Evolutionary conservation across 1,140 invertebrate genomes (phyloP), one percentile per base, ranked within the genome.

Genomic region (Brachionus sp.): DNA sequence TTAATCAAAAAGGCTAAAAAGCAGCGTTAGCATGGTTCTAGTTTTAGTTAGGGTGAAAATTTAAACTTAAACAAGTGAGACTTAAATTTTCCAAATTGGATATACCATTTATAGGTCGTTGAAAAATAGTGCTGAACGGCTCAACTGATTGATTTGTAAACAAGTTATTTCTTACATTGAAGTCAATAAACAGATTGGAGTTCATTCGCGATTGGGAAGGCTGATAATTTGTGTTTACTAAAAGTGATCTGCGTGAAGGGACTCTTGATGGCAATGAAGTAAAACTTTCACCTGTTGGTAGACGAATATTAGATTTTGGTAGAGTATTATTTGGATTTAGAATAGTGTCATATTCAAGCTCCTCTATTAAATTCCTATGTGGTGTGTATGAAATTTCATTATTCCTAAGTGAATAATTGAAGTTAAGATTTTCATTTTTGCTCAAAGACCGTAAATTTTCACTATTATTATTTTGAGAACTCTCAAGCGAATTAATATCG

Each of bases 171-270:
- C 39, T 10, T 23, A 46, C 70, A 75, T 75, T 75, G 25, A 23
- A 75, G 44, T 75, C 70, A 46, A 75, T 75, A 29, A 46, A 75
- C 13, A 75, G 44, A 75, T 75, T 75, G 7, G 70, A 75, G 19
- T 35, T 46, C 39, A 75, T 46, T 46, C 39, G 19, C 5, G 23
- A 23, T 46, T 75, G 70, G 10, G 33, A 10, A 10, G 70, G 37
- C 44, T 16, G 19, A 46, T 25, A 46, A 25, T 23, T 35, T 23
- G 19, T 29, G 29, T 68, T 37, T 68, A 68, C 64, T 68, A 75
- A 37, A 70, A 39, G 16, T 19, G 66, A 70, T 70, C 37, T 70
- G 16, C 35, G 66, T 70, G 66, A 70, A 16, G 66, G 33, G 7
- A 70, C 35, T 70, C 66, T 37, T 16, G 66, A 70, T 70, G 64